These are phyloP conservation scores for Eupithecia pulchellata DNA, from an alignment of 2,888 invertebrate genomes.

Conservation along the genomic window DNA sequence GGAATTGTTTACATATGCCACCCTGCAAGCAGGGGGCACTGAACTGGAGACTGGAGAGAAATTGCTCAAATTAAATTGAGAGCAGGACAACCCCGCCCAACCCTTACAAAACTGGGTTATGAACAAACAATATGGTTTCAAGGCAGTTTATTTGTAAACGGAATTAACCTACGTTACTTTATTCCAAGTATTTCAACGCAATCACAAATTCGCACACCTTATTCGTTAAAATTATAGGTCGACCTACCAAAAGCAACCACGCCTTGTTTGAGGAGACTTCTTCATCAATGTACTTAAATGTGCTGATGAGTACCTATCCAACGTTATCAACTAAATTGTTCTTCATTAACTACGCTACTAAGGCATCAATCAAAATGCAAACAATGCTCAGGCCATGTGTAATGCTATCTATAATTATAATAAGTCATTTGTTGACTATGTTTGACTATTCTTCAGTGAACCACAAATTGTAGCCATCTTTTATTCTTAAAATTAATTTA, in stretches of 20 bases:
- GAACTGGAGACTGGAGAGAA: conserved; percentile 15
- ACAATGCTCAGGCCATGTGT: no score
- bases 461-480: no score
- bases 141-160: neutral
- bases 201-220: neutral
- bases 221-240: neutral
- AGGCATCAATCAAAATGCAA: no score
- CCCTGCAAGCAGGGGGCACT: conserved; percentile 16
- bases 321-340: no score
- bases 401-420: no score
- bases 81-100: neutral
- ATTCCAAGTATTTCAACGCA: neutral
- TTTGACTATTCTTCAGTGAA: no score
- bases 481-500: no score
- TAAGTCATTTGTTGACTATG: no score
- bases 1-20: conserved; percentile 18
- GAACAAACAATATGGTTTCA: neutral
- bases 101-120: neutral
- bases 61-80: conserved; percentile 10
- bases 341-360: no score
- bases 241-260: neutral
- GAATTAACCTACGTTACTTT: neutral
- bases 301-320: no score
- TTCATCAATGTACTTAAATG: no score
- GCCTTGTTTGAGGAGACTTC: no score